Conservation (phyloP, 2,888 invertebrate species). For the Monoplex corrugatus region DNA sequence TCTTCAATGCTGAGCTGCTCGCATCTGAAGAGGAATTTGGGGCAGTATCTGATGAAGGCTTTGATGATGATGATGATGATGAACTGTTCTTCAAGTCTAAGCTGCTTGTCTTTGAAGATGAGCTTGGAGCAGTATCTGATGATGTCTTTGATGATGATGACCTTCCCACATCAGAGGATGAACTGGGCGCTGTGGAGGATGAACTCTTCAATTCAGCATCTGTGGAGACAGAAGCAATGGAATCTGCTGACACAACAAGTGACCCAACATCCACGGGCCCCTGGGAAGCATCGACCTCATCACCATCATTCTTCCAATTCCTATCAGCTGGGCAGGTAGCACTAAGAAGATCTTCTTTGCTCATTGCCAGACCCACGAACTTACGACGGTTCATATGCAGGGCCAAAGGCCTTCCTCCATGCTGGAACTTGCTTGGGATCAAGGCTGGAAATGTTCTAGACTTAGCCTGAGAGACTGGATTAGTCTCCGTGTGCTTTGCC, state of each 20-base stretch:
- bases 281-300: neutral
- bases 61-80: neutral
- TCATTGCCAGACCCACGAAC: conserved; percentile 47
- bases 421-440: conserved; percentile 15
- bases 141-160: too few relatives aligned
- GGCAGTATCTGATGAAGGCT: neutral
- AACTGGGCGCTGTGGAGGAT: too few relatives aligned
- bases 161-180: too few relatives aligned
- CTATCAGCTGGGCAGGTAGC: conserved; percentile 23
- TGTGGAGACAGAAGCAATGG: conserved; percentile 30
- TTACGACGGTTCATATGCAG: neutral
- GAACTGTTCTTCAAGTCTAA: too few relatives aligned
- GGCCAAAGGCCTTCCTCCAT: neutral
- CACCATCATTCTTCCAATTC: neutral
- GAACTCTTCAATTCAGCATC: too few relatives aligned
- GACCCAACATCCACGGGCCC: conserved; percentile 1
- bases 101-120: too few relatives aligned
- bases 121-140: neutral
- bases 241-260: conserved; percentile 29
- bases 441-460: conserved; percentile 34
- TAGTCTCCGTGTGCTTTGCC: too few relatives aligned
- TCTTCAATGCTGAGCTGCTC: too few relatives aligned
- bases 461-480: neutral
- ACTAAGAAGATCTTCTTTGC: conserved; percentile 34
- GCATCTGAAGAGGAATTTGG: too few relatives aligned